phyloP scores from a whole-genome alignment of 2,888 invertebrate species.

The Lithophane semibrunnea region DNA sequence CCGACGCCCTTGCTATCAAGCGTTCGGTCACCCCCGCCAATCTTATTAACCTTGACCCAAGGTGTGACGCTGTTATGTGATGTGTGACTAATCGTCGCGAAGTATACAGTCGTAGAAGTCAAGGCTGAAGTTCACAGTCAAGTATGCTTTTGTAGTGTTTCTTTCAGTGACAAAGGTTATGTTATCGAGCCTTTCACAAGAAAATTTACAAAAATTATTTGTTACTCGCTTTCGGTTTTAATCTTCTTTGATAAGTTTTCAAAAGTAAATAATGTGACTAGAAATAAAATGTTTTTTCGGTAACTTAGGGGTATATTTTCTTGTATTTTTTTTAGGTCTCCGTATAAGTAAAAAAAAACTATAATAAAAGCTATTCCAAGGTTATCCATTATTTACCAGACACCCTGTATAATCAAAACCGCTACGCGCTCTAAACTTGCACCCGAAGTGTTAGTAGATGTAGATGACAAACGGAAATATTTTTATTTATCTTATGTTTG shows the following conservation, averaged over 20 bases:
- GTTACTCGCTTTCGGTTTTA: too few relatives aligned
- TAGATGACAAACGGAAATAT: conserved; percentile 36
- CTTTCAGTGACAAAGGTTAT: neutral
- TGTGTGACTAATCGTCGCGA: conserved; percentile 7
- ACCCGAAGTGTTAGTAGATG: conserved; percentile 15
- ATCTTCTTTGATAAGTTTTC: too few relatives aligned
- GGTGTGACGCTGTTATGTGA: conserved; percentile 14
- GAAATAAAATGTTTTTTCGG: too few relatives aligned
- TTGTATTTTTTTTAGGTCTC: too few relatives aligned
- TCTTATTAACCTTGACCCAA: conserved; percentile 46
- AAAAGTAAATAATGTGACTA: too few relatives aligned
- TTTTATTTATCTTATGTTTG: conserved; percentile 37
- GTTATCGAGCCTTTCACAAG: too few relatives aligned
- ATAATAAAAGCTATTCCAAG: too few relatives aligned
- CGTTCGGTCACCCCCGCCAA: conserved; percentile 38
- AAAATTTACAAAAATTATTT: too few relatives aligned
- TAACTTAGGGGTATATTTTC: too few relatives aligned
- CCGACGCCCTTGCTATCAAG: conserved; percentile 7
- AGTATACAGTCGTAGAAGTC: conserved; percentile 5
- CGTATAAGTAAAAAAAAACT: too few relatives aligned
- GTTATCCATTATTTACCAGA: too few relatives aligned
- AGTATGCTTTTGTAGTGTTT: conserved; percentile 33
- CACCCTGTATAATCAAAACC: neutral
- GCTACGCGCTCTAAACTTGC: conserved; percentile 22
- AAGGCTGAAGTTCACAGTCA: conserved; percentile 16